Evolutionary conservation across 2,888 invertebrate genomes (phyloP), one percentile per base, ranked within the genome.

Genomic region (Laspeyria flexula): DNA sequence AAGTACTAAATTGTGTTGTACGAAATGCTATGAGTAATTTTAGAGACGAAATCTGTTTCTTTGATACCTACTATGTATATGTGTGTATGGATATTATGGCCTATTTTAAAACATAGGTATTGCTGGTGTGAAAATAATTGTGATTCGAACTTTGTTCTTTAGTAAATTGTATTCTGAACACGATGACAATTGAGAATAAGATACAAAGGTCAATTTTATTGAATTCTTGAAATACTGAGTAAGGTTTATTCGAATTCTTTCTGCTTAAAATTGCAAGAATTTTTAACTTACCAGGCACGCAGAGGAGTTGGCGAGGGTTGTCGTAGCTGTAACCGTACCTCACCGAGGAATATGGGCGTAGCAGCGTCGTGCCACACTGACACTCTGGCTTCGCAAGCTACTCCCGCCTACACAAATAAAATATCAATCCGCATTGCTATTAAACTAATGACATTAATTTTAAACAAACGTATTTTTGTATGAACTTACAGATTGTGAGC

Each of bases 291-390:
- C 97, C 98, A 98, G 10, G 97, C 97, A 73, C 87, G 81, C 57
- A 87, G 69, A 29, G 89, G 87, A 18, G 87, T 76, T 0, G 86
- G 89, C 40, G 88, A 83, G 31, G 95, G 94, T 63, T 96, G 96
- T 44, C 95, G 93, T 71, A 98, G 90, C 55, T 96, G 96, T 65
- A 97, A 93, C 67, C 96, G 94, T 54, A 98, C 96, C 89, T 98
- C 98, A 13, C 98, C 98, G 29, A 98, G 94, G 86, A 98, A 98
- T 53, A 96, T 95, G 71, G 96, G 96, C 55, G 96, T 95, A 56
- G 96, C 95, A 67, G 94, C 95, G 69, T 97, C 97, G 83, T 98
- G 98, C 96, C 97, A 97, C 56, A 98, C 92, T 10, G 96, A 95
- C 60, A 98, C 95, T 65, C 96, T 94, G 72, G 97, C 94, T 85